Percentiles rank a stretch among this genome's conserved stretches.
These are phyloP conservation scores for Berghia stephanieae DNA, from an alignment of 1,140 invertebrate species.

Conservation along the genomic window DNA sequence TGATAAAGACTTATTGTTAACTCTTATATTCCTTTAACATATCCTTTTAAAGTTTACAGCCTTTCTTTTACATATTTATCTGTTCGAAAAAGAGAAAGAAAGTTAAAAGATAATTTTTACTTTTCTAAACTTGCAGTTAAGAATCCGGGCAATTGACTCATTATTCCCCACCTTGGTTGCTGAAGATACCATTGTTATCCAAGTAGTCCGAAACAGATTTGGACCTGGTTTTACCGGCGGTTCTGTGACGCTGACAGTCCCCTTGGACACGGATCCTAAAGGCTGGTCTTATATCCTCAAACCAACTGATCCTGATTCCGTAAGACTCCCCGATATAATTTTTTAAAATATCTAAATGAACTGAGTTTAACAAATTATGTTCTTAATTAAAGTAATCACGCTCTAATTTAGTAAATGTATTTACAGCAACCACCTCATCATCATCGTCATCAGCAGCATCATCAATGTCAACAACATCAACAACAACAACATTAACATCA, in stretches of 20 bases:
- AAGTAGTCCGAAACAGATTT: slow-evolving; percentile 46
- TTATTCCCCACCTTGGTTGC: slow-evolving; percentile 36
- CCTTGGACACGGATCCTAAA: slow-evolving; percentile 39
- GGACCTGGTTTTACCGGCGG: slow-evolving; percentile 40
- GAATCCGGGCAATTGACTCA: slow-evolving; percentile 50
- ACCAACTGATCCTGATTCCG: slow-evolving; percentile 55
- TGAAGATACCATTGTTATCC: slow-evolving; percentile 39
- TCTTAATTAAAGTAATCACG: background rate
- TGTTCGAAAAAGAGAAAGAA: no score
- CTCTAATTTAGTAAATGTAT: no score
- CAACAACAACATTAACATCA: no score
- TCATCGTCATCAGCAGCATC: no score
- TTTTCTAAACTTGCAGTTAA: slow-evolving; percentile 41
- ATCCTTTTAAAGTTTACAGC: background rate
- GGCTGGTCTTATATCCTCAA: slow-evolving; percentile 50
- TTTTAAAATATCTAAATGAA: background rate
- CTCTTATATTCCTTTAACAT: background rate
- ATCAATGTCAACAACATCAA: no score
- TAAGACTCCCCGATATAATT: slow-evolving; percentile 36
- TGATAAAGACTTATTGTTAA: no score
- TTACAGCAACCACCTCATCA: no score
- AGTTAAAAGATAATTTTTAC: background rate
- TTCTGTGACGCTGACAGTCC: slow-evolving; percentile 30
- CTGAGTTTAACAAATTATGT: background rate
- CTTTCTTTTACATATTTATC: background rate